Base-by-base conservation (phyloP, 2,888 invertebrate species). In the Caenorhabditis drosophilae region DNA sequence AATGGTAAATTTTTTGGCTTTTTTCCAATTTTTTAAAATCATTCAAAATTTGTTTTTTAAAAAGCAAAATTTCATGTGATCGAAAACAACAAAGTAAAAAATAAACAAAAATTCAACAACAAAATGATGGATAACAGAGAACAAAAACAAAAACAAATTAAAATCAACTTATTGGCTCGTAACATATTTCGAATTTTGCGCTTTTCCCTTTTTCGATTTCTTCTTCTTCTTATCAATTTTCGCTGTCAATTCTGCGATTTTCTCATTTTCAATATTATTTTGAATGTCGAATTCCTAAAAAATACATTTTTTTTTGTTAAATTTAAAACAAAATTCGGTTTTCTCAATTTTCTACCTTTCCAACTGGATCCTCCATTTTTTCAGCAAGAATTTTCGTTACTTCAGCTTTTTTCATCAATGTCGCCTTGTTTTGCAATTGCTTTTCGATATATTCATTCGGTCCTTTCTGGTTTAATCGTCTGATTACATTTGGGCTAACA, bases 401-500 rank as follows among this genome's bases (percentile, higher is more conserved):
- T 22, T 51, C 38, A 22, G 55, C 58, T 34, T 55, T 46, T 26
- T 64, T 64, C 20, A 51, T 36, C 25, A 54, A 51, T 12, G 47
- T 41, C 22, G 58, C 67, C 53, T 73, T 73, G 45, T 70, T 51
- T 11, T 64, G 64, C 42, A 70, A 45, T 45, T 70, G 61, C 54
- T 63, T 64, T 46, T 73, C 64, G 23, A 70, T 58, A 47, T 64
- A 69, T 15, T 60, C 52, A 25, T 47, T 34, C 35, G 70, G 67
- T 41, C 68, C 67, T 26, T 67, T 71, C 16, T 67, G 57, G 18
- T 48, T 26, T 31, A 55, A 56, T 22, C 67, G 44, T 38, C 73
- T 54, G 40, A 47, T 49, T 84, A 89, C 90, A 48, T 93, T 90
- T 16, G 97, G 97, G 67, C 93, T 92, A 0, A 93, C 87, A 85